Conservation (phyloP, 2,113 vertebrate species). For the Syngnathus scovelli region DNA sequence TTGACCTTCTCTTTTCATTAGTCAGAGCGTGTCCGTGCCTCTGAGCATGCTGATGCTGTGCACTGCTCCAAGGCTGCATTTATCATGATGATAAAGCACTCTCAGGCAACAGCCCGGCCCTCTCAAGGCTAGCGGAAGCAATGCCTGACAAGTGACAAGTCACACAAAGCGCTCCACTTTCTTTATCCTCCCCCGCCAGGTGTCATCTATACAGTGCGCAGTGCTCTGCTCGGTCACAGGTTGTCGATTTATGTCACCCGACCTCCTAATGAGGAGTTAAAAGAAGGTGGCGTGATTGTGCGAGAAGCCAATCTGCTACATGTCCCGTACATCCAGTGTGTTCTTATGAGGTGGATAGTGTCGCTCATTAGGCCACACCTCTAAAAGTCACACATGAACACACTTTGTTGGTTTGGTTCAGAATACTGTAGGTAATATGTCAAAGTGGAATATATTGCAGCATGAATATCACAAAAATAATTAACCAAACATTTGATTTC, state of each 20-base stretch:
- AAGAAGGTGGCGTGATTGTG: constrained; percentile 31
- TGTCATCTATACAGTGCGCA: not conserved
- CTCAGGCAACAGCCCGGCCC: constrained; percentile 64
- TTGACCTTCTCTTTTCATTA: constrained; percentile 73
- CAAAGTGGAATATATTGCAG: too few relatives aligned
- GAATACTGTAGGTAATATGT: too few relatives aligned
- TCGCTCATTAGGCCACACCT: not conserved
- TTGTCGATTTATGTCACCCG: constrained; percentile 49
- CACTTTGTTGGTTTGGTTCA: too few relatives aligned
- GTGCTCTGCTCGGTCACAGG: constrained; percentile 41
- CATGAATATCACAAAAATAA: too few relatives aligned
- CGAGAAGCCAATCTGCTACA: constrained; percentile 26
- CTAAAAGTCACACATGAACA: not conserved
- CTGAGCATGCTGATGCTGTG: constrained; percentile 63
- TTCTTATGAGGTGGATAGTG: not conserved
- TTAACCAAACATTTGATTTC: too few relatives aligned
- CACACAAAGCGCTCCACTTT: constrained; percentile 53
- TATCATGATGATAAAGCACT: constrained; percentile 70
- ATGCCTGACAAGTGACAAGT: constrained; percentile 66
- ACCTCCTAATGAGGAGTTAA: constrained; percentile 58
- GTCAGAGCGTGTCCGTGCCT: constrained; percentile 70
- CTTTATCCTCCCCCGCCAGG: constrained; percentile 7
- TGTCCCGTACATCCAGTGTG: not conserved
- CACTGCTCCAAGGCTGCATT: constrained; percentile 68
- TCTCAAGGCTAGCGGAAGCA: constrained; percentile 64